Conservation (phyloP, 2,888 invertebrate genomes). For the Eledona agricola region DNA sequence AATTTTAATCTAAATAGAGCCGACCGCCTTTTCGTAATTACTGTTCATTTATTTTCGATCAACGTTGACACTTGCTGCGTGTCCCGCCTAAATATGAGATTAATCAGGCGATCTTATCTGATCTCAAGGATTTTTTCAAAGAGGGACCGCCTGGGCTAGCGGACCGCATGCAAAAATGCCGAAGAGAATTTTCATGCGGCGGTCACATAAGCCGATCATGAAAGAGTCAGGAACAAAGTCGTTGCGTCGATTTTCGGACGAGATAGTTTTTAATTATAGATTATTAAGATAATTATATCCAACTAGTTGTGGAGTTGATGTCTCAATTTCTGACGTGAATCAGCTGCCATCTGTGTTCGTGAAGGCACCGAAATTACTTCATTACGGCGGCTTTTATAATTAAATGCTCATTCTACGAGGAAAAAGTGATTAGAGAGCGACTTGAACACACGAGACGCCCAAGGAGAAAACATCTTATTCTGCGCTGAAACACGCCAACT, state of each 20-base stretch:
- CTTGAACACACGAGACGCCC: conserved; percentile 30
- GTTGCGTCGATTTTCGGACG: conserved; percentile 43
- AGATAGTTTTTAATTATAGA: conserved; percentile 55
- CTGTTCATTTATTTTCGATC: conserved; percentile 26
- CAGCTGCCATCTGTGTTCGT: conserved; percentile 49
- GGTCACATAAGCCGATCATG: conserved; percentile 20
- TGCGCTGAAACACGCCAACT: no score
- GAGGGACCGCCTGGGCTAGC: conserved; percentile 2
- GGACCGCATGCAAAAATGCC: background rate
- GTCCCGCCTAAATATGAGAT: conserved; percentile 13
- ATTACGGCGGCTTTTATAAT: conserved; percentile 54
- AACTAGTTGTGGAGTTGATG: conserved; percentile 49
- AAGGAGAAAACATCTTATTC: conserved; percentile 24
- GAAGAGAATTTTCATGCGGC: conserved; percentile 5
- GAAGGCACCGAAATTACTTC: conserved; percentile 52
- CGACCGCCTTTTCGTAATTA: conserved; percentile 12
- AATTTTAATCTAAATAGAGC: conserved; percentile 32
- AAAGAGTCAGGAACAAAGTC: conserved; percentile 18
- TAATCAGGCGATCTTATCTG: conserved; percentile 19
- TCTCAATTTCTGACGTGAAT: conserved; percentile 49
- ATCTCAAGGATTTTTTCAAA: conserved; percentile 7
- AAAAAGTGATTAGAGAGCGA: conserved; percentile 31
- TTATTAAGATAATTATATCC: conserved; percentile 52
- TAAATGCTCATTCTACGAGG: conserved; percentile 45
- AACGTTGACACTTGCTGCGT: conserved; percentile 16